These are phyloP conservation scores for Hydrocynus forskahlii DNA, from an alignment of 2,797 vertebrate species.

Conservation along the genomic window DNA sequence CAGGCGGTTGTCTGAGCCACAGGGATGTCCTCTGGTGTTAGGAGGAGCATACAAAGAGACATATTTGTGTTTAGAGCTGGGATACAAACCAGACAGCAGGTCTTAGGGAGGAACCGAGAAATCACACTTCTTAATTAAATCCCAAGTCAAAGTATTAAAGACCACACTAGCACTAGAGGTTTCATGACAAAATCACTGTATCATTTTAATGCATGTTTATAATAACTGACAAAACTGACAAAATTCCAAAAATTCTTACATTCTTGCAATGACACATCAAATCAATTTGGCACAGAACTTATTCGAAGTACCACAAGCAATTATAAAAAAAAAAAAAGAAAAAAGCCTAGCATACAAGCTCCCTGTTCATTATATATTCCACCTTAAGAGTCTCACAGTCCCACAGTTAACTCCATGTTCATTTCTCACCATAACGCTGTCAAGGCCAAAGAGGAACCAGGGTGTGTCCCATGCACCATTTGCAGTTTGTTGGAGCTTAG, in stretches of 20 bases:
- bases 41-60: slow-evolving; percentile 67
- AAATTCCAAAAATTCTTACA: slow-evolving; percentile 19
- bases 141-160: not conserved
- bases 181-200: slow-evolving; percentile 20
- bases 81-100: slow-evolving; percentile 3
- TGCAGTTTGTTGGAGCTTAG: slow-evolving; percentile 75
- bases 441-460: slow-evolving; percentile 64
- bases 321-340: slow-evolving; percentile 19
- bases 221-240: slow-evolving; percentile 64
- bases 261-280: slow-evolving; percentile 67
- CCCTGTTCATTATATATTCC: slow-evolving; percentile 58
- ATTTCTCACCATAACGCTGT: slow-evolving; percentile 67
- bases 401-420: slow-evolving; percentile 28
- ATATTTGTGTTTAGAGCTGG: slow-evolving; percentile 45
- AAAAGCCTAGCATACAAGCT: slow-evolving; percentile 3
- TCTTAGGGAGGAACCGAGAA: too few species aligned
- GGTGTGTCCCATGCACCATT: slow-evolving; percentile 72
- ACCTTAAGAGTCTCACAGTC: slow-evolving; percentile 40
- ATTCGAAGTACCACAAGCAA: slow-evolving; percentile 60
- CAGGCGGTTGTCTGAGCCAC: slow-evolving; percentile 69
- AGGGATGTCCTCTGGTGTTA: slow-evolving; percentile 70
- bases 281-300: slow-evolving; percentile 61
- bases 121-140: not conserved
- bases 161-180: not conserved
- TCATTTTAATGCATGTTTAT: slow-evolving; percentile 77